These are phyloP conservation scores for Loriculus beryllinus DNA, from an alignment of 2,797 vertebrate genomes.

Conservation along the genomic window DNA sequence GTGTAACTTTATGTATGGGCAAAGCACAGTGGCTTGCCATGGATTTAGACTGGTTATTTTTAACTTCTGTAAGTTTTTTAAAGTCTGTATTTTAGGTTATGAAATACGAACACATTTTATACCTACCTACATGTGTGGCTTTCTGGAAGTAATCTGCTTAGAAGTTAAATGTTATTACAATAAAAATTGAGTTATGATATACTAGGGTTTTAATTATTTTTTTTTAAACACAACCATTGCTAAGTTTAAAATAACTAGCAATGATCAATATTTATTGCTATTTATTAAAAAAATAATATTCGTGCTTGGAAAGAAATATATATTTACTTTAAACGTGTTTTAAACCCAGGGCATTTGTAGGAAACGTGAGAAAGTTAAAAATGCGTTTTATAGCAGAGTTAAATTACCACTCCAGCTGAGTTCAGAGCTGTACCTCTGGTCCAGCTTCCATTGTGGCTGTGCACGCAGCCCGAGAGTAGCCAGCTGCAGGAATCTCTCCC, in stretches of 20 bases:
- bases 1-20: not conserved
- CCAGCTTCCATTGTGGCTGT: rapidly evolving
- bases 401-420: no score
- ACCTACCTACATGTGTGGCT: rapidly evolving
- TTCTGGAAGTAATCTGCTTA: not conserved
- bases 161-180: not conserved
- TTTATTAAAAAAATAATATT: not conserved
- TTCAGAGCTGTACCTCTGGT: not conserved
- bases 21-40: rapidly evolving
- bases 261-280: not conserved
- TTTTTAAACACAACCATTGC: not conserved
- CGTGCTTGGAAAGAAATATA: not conserved
- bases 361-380: not conserved
- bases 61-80: not conserved
- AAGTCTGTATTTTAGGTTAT: no score
- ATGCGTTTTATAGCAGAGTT: not conserved
- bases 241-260: not conserved
- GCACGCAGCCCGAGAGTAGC: rapidly evolving
- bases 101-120: not conserved
- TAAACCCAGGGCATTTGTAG: not conserved
- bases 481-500: not conserved
- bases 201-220: not conserved
- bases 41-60: not conserved
- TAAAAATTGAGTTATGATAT: not conserved
- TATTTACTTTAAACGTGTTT: not conserved